Base-by-base conservation (phyloP, 2,888 invertebrate species). In the Chrysolina americana region DNA sequence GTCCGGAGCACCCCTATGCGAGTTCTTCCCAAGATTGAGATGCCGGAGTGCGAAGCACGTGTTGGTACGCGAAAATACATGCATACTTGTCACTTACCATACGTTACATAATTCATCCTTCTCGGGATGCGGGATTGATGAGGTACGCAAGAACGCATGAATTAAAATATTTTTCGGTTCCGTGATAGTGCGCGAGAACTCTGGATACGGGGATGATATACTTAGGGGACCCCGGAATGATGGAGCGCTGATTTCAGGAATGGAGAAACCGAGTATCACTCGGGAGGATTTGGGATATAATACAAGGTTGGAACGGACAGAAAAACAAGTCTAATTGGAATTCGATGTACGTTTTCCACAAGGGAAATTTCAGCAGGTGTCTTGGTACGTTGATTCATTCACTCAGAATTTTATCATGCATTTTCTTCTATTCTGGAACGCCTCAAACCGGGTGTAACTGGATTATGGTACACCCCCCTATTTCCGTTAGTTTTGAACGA, bases 51-150 rank as follows among this genome's bases (percentile, higher is more conserved):
- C 47, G 68, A 64, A 41, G 69, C 70, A 65, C 56, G 41, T 68
- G 66, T 70, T 63, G 59, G 66, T 65, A 47, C 62, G 65, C 36
- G 41, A 50, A 50, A 59, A 70, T 68, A 68, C 71, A 71, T 74
- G 70, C 70, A 70, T 74, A 70, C 74, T 74, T 74, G 74, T 74
- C 74, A 74, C 62, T 47, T 41, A 28, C 74, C 74, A 66, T 70
- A 65, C 62, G 74, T 48, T 74, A 65, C 70, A 50, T 70, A 65
- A 65, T 65, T 56, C 44, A 70, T 70, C 66, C 62, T 56, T 53
- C 68, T 50, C 17, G 68, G 64, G 68, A 71, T 74, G 63, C 64
- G 21, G 68, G 71, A 71, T 71, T 68, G 71, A 71, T 71, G 71
- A 53, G 71, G 44, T 44, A 68, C 68, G 68, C 64, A 70, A 15